Evolutionary conservation across 2,797 vertebrate species (phyloP).

Genomic region (Lycodopsis pacificus): DNA sequence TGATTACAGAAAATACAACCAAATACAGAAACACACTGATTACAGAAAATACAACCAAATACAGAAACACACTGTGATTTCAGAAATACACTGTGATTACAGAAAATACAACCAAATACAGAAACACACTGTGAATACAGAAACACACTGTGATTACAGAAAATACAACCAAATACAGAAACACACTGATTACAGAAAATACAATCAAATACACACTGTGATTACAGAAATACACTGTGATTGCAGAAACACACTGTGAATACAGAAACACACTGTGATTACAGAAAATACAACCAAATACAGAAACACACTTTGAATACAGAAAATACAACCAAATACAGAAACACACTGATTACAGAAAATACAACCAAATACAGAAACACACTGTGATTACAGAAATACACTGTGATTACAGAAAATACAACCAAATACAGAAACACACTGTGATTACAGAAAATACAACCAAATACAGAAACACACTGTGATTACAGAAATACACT

Average conservation of each 20-base stretch:
- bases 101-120: not conserved
- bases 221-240: not conserved
- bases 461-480: not conserved
- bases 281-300: not conserved
- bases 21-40: not conserved
- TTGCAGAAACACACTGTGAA: not conserved
- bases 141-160: not conserved
- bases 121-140: not conserved
- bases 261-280: not conserved
- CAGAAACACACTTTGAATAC: not conserved
- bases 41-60: not conserved
- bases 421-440: not conserved
- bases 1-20: not conserved
- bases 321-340: not conserved
- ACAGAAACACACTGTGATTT: not conserved
- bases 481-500: not conserved
- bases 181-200: not conserved
- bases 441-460: not conserved
- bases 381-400: not conserved
- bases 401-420: not conserved
- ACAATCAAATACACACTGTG: not conserved
- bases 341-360: not conserved
- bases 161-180: not conserved
- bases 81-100: not conserved
- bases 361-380: not conserved